Evolutionary conservation across 1,140 invertebrate species (phyloP), one percentile per base, ranked within the genome.

Genomic region (Orchestia grillus): DNA sequence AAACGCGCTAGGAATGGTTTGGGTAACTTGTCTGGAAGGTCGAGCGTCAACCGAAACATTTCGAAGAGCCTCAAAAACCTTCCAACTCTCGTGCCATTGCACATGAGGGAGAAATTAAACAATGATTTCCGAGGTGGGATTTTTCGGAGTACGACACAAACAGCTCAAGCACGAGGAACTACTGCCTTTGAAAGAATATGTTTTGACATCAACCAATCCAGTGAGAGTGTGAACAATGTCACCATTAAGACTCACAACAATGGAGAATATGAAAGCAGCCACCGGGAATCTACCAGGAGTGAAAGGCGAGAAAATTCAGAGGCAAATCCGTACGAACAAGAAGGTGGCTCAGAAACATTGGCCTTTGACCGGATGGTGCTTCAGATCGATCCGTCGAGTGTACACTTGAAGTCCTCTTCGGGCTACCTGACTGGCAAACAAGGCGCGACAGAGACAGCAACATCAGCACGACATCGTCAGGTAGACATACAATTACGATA

Each of bases 171-270:
- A 0, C 43, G 36, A 47, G 92, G 92, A 94, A 45, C 47, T 40
- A 94, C 92, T n/a, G 6, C 3, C 11, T 94, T 94, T 47, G 92
- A 94, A 47, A 15, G 40, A 47, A 94, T 94, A 47, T 94, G 92
- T 94, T 94, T 94, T 40, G 92, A 94, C 44, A 94, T 94, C 4
- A 45, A 47, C 44, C 41, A 94, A 11, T 94, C 92, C 6, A 45
- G 92, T 47, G 92, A 94, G 36, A 94, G 92, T n/a, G 44, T 94
- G 11, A 47, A 47, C 44, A 40, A 94, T 28, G 40, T 40, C 44
- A 19, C 88, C 41, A 41, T 91, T 44, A 36, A 19, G 16, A 36
- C 11, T 77, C 11, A 77, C 28, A 3, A 77, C 3, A 8, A 36
- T 77, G 28, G 28, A 23, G 11, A 36, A 15, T 23, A 77, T 77